Percentiles rank a stretch among this genome's conserved stretches.
Conservation (phyloP, 2,113 vertebrate species). For the Mirounga angustirostris region DNA sequence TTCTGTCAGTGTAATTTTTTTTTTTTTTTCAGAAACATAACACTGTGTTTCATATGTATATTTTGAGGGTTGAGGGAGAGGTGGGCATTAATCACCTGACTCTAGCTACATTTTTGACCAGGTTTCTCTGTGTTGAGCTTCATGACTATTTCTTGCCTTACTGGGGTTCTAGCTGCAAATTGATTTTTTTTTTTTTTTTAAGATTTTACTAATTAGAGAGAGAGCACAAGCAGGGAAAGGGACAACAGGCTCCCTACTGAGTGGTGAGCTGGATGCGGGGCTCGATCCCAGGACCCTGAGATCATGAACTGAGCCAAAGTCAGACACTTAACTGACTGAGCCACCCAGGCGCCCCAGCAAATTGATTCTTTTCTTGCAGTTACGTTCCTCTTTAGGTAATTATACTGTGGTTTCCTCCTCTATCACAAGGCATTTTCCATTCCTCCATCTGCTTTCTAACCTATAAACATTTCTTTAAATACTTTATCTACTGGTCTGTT, state of each 20-base stretch:
- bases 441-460: not conserved
- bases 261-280: not conserved
- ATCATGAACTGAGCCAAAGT: not conserved
- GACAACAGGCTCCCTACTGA: not conserved
- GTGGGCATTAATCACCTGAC: not conserved
- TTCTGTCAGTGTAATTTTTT: not conserved
- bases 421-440: not conserved
- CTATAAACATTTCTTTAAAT: not conserved
- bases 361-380: not conserved
- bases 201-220: not conserved
- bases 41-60: not conserved
- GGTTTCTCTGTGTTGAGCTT: not conserved
- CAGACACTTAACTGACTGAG: not conserved
- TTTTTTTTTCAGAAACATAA: not conserved
- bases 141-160: not conserved
- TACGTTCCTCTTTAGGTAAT: not conserved
- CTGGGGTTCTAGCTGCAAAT: not conserved
- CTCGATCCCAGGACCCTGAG: not conserved
- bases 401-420: not conserved
- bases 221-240: not conserved
- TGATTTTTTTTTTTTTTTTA: not conserved
- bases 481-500: not conserved
- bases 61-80: not conserved
- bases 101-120: not conserved
- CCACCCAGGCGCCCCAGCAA: not conserved